These are phyloP conservation scores for Ceyx margarethae DNA, from an alignment of 2,113 vertebrate species.

Conservation along the genomic window DNA sequence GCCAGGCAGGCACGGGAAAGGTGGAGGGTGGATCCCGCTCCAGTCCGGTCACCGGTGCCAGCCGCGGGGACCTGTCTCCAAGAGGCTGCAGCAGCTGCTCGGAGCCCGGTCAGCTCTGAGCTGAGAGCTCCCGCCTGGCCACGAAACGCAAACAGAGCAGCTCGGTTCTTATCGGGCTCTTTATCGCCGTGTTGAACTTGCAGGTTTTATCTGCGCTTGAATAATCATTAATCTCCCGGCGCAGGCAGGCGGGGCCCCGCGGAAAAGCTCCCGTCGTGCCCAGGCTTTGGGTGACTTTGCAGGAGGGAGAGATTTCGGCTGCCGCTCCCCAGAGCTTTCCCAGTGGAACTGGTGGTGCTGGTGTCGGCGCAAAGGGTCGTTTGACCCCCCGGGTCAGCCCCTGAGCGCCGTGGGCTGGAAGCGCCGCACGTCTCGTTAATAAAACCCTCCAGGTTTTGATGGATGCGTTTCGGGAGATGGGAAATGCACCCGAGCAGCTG, in stretches of 20 bases:
- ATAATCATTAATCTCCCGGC: conserved; percentile 48
- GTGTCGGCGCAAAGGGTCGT: accelerated
- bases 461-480: not conserved
- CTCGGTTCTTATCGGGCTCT: not conserved
- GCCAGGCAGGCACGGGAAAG: not conserved
- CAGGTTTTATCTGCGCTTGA: not conserved
- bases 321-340: not conserved
- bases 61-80: not conserved
- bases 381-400: not conserved
- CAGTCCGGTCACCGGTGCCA: not conserved
- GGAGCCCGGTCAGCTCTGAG: not conserved
- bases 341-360: not conserved
- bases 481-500: too few relatives aligned
- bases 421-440: accelerated
- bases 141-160: not conserved
- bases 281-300: not conserved
- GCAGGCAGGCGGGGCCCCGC: not conserved
- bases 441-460: not conserved
- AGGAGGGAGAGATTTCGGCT: too few relatives aligned
- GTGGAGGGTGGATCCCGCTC: too few relatives aligned
- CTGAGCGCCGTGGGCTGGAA: accelerated
- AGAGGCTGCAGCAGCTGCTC: not conserved
- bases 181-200: not conserved
- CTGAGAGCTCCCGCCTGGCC: not conserved
- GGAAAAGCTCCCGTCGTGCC: not conserved